Conservation (phyloP, 2,888 invertebrate genomes). For the Heliconius ethilla region DNA sequence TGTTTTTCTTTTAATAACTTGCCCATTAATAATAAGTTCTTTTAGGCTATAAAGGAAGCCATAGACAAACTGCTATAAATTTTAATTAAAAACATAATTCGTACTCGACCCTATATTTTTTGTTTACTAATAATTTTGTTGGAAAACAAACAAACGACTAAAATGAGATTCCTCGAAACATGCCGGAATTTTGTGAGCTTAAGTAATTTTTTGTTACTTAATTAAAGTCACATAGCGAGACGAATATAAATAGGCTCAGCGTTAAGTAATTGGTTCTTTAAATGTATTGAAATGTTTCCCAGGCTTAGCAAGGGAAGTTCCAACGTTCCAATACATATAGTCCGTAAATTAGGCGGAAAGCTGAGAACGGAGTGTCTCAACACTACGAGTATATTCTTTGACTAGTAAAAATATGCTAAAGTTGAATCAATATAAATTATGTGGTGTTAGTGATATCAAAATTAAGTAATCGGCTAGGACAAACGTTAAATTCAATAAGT, state of each 20-base stretch:
- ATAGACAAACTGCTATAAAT: not conserved
- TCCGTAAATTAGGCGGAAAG: too few relatives aligned
- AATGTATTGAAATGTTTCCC: not conserved
- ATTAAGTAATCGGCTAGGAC: too few relatives aligned
- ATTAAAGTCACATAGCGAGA: slow-evolving; percentile 15
- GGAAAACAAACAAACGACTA: not conserved
- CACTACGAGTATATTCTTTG: too few relatives aligned
- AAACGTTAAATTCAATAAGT: too few relatives aligned
- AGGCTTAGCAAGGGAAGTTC: too few relatives aligned
- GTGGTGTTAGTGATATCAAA: too few relatives aligned
- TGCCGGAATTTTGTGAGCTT: not conserved
- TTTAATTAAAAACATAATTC: not conserved
- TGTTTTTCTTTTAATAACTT: too few relatives aligned
- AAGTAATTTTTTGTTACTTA: slow-evolving; percentile 14
- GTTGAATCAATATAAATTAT: too few relatives aligned
- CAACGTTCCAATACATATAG: too few relatives aligned
- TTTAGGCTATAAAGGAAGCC: not conserved
- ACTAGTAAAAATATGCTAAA: too few relatives aligned
- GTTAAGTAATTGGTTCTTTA: slow-evolving; percentile 18
- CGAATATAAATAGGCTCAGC: slow-evolving; percentile 7
- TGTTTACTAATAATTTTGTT: slow-evolving; percentile 4
- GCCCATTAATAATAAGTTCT: too few relatives aligned
- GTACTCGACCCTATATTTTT: not conserved
- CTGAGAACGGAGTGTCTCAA: too few relatives aligned
- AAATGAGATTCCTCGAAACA: slow-evolving; percentile 9